Base-by-base conservation (phyloP, 1,140 invertebrate species). In the Solenopsis invicta region DNA sequence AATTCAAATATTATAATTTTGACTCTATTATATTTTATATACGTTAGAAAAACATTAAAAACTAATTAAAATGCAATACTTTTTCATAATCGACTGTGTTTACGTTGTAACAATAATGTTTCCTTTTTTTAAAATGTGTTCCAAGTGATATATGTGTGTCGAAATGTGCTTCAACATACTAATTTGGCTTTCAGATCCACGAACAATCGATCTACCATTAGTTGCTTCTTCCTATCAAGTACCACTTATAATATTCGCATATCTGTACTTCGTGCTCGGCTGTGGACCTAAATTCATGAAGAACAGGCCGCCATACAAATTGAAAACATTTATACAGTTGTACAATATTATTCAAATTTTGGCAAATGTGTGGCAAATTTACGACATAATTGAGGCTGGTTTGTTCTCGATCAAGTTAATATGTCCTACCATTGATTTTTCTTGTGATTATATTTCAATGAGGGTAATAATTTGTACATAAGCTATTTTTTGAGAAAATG, bases 321-420 rank as follows among this genome's bases (percentile, higher is more conserved):
- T 97, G 18, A 96, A 96, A 89, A 93, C 89, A 37, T 89, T 96
- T 34, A 95, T 97, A 50, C 29, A 93, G 61, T 92, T 94, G 24
- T 97, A 97, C 91, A 97, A 97, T 91, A 91, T 96, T 29, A 93
- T 96, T 88, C 96, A 97, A 93, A 95, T 96, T 8, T 9, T 96
- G 29, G 88, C 94, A 41, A 96, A 96, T 92, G 87, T 91, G 3
- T 95, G 92, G 50, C 91, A 96, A 62, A 94, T 96, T 64, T 94
- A 95, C 54, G 90, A 91, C 50, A 92, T 95, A 37, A 48, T 86
- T 21, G 69, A 67, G 2, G 52, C 54, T 1, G 93, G 91, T 41
- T 91, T 92, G 90, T 67, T 92, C 6, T 82, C 82, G 0, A 61
- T 77, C 13, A 88, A 75, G 34, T n/a, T 94, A 4, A 87, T 90